A percentile compares a stretch with the other conserved stretches of the same genome.
Evolutionary conservation across 2,113 vertebrate genomes (phyloP).

Genomic region (Anser brachyrhynchus): DNA sequence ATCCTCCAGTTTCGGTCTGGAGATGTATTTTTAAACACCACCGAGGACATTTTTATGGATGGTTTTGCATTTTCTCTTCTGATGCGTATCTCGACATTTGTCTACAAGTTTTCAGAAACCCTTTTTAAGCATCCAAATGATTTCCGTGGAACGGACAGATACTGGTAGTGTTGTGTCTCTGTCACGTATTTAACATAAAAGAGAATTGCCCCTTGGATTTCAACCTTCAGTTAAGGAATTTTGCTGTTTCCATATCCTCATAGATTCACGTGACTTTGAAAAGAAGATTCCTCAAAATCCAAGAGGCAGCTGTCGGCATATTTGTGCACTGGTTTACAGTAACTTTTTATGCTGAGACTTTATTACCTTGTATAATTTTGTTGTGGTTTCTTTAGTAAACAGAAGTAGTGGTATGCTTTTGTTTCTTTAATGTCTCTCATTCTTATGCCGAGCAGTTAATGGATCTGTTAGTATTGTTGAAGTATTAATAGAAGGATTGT

Average conservation of each 20-base stretch:
- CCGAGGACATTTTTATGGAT: not conserved
- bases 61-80: not conserved
- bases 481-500: slow-evolving; percentile 42
- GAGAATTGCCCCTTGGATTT: not conserved
- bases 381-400: slow-evolving; percentile 30
- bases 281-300: not conserved
- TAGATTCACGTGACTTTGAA: not conserved
- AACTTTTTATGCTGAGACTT: not conserved
- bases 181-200: not conserved
- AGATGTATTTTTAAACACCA: not conserved
- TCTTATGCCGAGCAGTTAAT: slow-evolving; percentile 24
- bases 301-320: not conserved
- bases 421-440: not conserved
- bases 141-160: not conserved
- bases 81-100: not conserved
- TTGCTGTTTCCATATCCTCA: not conserved
- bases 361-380: not conserved
- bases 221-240: not conserved
- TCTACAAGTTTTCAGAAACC: not conserved
- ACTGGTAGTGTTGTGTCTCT: not conserved
- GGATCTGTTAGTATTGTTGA: slow-evolving; percentile 39
- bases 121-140: not conserved
- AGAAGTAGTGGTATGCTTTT: not conserved
- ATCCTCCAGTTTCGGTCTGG: not conserved
- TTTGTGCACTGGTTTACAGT: not conserved